Evolutionary conservation across 2,797 vertebrate species (phyloP), one percentile per base, ranked within the genome.

Genomic region (Myiothlypis coronata): DNA sequence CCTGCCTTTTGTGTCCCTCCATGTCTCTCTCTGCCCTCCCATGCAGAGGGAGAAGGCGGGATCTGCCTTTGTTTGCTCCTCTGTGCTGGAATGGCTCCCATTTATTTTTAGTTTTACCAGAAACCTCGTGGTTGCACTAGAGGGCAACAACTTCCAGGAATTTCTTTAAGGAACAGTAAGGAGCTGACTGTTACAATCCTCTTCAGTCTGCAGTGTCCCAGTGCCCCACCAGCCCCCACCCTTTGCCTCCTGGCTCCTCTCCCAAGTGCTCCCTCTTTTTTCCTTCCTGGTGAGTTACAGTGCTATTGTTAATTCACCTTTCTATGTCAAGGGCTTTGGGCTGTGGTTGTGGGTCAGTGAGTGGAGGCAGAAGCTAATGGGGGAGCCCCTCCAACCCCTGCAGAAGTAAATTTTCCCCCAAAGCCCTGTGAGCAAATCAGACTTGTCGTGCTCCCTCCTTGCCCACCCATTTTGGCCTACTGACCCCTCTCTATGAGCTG

Each of bases 91-190:
- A 37, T 2, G 3, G 28, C 35, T 76, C 69, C 39, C 9, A 2
- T 46, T 79, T 91, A 8, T 47, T 59, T 89, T 88, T 34, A 65
- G 47, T 72, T 86, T 81, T 78, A 32, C 13, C 12, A 49, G 46
- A 87, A 91, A 30, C 46, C 11, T 44, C 32, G 0, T 30, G 50
- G 12, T 67, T 79, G 65, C 95, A 39, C 85, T 91, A 96, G 95
- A 91, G 91, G 93, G 96, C 95, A 90, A 39, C 55, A 88, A 32
- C n/a, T 94, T 64, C 84, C 60, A 63, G 84, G 49, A 57, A 8
- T 83, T 59, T 49, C 46, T 77, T 37, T 19, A 34, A 44, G 79
- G 37, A 90, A 5, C 17, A 39, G 60, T 15, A 53, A 60, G 10
- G 50, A 92, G 34, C 57, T 71, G 32, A 28, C n/a, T 74, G 28